Evolutionary conservation across 2,888 invertebrate genomes (phyloP), one percentile per base, ranked within the genome.

Genomic region (Morpho helenor): DNA sequence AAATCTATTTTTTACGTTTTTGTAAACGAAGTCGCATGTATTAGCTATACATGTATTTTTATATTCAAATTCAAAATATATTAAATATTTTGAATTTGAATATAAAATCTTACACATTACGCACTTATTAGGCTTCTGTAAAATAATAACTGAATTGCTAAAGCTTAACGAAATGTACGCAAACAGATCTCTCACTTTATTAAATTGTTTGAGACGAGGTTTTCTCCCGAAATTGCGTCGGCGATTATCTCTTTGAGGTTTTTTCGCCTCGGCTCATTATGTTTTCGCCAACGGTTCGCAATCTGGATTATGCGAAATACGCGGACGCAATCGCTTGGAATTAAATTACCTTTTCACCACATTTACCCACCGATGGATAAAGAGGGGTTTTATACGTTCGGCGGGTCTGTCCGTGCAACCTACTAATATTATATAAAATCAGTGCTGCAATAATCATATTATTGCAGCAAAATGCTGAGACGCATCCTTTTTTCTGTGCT

Each of bases 281-380:
- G 44, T 6, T 9, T 44, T 10, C 9, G 9, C 52, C 44, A 16
- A 7, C 42, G 43, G 10, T 7, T 9, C 7, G n/a, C 42, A 9
- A 44, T 52, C 45, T 51, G 23, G 44, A 22, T 43, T 44, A 52
- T 52, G 8, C 22, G 40, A 40, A 40, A 22, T 40, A 45, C 46
- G 31, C 10, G 22, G 31, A 47, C 39, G 41, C 46, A 46, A 47
- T 53, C 53, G 47, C 41, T 40, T 47, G 8, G 22, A 53, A 16
- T 16, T n/a, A 39, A 53, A 53, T 53, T 53, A 44, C 46, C 47
- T 47, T 52, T 52, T 44, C 31, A 43, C 39, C 10, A 7, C 3
- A 39, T 49, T 49, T 49, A 39, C 8, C 49, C 44, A 9, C 44
- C 44, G 44, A 7, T 5, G 31, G 4, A 31, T 5, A 5, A 31